Conservation (phyloP, 2,113 vertebrate species). For the Eulacestoma nigropectus region DNA sequence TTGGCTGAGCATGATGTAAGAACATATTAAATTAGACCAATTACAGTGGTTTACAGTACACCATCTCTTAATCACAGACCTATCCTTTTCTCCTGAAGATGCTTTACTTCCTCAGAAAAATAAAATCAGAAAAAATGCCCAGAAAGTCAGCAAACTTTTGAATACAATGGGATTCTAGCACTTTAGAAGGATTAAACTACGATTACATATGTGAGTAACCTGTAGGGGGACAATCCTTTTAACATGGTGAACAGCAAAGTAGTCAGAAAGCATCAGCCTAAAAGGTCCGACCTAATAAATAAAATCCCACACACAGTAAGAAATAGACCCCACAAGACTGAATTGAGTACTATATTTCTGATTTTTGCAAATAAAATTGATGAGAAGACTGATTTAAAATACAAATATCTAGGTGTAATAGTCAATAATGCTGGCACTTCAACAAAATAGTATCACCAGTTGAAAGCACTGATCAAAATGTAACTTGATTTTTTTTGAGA, state of each 20-base stretch:
- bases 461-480: neutral
- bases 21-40: neutral
- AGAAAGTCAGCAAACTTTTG: neutral
- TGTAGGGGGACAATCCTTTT: neutral
- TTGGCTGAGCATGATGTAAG: neutral
- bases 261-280: neutral
- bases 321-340: neutral
- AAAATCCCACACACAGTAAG: neutral
- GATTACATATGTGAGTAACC: neutral
- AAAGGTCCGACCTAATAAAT: neutral
- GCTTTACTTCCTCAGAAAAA: neutral
- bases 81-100: neutral
- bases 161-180: neutral
- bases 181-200: neutral
- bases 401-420: neutral
- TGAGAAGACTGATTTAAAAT: neutral
- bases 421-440: neutral
- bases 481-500: slow-evolving; percentile 14
- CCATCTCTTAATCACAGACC: neutral
- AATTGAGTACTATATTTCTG: neutral
- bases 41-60: neutral
- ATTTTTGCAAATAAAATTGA: neutral
- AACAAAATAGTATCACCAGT: neutral
- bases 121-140: neutral
- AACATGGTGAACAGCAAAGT: neutral